A percentile compares a stretch with the other conserved stretches of the same genome.
Conservation (phyloP, 2,113 vertebrate species). For the Aphelocoma coerulescens region DNA sequence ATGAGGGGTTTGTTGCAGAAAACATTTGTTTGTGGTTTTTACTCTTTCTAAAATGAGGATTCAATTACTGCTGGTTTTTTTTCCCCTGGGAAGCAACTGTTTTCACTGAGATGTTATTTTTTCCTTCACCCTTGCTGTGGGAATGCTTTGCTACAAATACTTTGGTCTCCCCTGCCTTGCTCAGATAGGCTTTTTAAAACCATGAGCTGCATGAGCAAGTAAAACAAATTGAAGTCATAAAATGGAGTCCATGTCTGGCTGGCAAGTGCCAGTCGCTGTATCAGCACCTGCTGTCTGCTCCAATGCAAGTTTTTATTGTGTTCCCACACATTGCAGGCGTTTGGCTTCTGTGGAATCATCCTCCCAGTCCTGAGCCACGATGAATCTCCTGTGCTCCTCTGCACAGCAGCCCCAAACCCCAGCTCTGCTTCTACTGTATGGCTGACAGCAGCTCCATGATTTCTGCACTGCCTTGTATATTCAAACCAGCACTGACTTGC, state of each 20-base stretch:
- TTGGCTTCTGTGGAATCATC: neutral
- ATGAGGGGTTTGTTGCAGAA: neutral
- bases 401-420: neutral
- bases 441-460: neutral
- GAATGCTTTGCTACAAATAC: neutral
- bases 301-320: neutral
- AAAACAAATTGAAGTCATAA: neutral
- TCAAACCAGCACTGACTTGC: neutral
- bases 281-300: neutral
- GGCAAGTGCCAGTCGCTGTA: neutral
- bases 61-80: neutral
- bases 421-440: neutral
- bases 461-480: neutral
- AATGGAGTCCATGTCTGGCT: neutral
- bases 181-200: neutral
- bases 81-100: rapidly evolving
- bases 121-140: neutral
- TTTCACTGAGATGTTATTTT: neutral
- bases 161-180: neutral
- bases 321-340: neutral
- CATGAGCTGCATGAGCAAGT: neutral
- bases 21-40: neutral
- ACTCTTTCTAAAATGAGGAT: neutral
- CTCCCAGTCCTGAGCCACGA: rapidly evolving
- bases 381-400: neutral